Base-by-base conservation (phyloP, 1,140 invertebrate genomes). In the Plodia interpunctella region DNA sequence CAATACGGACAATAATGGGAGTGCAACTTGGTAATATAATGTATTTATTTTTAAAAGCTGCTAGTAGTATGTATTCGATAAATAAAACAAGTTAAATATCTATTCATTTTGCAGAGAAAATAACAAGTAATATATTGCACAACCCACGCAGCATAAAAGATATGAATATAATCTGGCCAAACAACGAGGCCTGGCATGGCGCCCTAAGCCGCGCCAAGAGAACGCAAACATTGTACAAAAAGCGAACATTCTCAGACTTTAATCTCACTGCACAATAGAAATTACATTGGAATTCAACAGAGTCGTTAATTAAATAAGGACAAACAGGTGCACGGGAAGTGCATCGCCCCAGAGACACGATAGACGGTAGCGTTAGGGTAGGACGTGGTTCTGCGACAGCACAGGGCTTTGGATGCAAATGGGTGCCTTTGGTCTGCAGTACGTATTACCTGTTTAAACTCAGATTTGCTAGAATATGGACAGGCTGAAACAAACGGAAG, bases 211-310 rank as follows among this genome's bases (percentile, higher is more conserved):
- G 35, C 35, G 11, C 32, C 19, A 21, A 21, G 55, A 20, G 17
- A 51, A 51, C 2, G 18, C 49, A 51, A 51, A 51, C 49, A 51
- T 51, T 20, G n/a, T 3, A 51, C 20, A 17, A 20, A 51, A 51
- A 51, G 49, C 17, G 17, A 51, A 51, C 49, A 18, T 51, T 51
- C 19, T 20, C 15, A 18, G 49, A 51, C 52, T 59, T 55, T 56
- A 55, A 57, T 60, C 59, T 53, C 52, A 66, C 51, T 60, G 55
- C 18, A 51, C 62, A 66, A 64, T 67, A 64, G 62, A 60, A 59
- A 64, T 62, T 51, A 50, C 53, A 64, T 66, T 64, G 59, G 62
- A 62, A 66, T 70, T 66, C 64, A 64, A 70, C 57, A 55, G 57
- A 56, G 44, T 62, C 55, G 60, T 66, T 66, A 66, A 70, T 70